A percentile compares a stretch with the other conserved stretches of the same genome.
These are phyloP conservation scores for Drosophila paramelanica DNA, from an alignment of 2,888 invertebrate species.

Conservation along the genomic window DNA sequence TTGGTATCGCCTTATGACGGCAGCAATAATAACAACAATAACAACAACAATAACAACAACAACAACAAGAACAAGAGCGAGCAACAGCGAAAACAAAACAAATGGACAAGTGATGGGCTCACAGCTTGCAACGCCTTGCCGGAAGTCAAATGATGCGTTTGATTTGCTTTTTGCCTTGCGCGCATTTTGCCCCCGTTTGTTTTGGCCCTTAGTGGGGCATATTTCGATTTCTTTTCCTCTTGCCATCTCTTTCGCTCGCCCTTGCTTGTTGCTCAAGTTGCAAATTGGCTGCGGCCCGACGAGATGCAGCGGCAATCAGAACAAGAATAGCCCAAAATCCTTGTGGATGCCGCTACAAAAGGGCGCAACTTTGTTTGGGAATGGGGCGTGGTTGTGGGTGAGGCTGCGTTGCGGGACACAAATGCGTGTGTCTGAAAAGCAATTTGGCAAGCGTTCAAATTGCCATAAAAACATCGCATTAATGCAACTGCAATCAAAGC, in stretches of 20 bases:
- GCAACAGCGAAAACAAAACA: slow-evolving; percentile 4
- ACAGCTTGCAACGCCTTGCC: slow-evolving; percentile 62
- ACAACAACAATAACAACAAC: slow-evolving; percentile 1
- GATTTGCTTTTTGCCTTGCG: slow-evolving; percentile 61
- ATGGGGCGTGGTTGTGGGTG: not conserved
- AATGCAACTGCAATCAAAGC: slow-evolving; percentile 71
- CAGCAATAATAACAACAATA: slow-evolving; percentile 25
- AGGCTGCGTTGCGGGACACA: slow-evolving; percentile 2
- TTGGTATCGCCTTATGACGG: slow-evolving; percentile 51
- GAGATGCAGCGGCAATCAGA: slow-evolving; percentile 48
- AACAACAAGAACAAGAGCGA: slow-evolving; percentile 1
- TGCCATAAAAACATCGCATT: slow-evolving; percentile 69
- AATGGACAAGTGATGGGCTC: slow-evolving; percentile 46
- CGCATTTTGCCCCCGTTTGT: slow-evolving; percentile 2
- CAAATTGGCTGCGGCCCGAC: slow-evolving; percentile 50
- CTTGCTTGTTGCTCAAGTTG: slow-evolving; percentile 21
- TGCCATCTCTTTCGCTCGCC: slow-evolving; percentile 24
- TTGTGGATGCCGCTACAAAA: slow-evolving; percentile 31
- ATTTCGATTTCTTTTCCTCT: slow-evolving; percentile 27
- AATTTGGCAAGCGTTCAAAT: slow-evolving; percentile 77
- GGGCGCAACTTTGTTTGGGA: slow-evolving; percentile 5
- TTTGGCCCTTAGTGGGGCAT: slow-evolving; percentile 8
- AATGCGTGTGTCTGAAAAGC: slow-evolving; percentile 59
- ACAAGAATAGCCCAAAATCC: slow-evolving; percentile 27
- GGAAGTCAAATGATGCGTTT: slow-evolving; percentile 77